Evolutionary conservation across 2,113 vertebrate genomes (phyloP).

Genomic region (Bos indicus): DNA sequence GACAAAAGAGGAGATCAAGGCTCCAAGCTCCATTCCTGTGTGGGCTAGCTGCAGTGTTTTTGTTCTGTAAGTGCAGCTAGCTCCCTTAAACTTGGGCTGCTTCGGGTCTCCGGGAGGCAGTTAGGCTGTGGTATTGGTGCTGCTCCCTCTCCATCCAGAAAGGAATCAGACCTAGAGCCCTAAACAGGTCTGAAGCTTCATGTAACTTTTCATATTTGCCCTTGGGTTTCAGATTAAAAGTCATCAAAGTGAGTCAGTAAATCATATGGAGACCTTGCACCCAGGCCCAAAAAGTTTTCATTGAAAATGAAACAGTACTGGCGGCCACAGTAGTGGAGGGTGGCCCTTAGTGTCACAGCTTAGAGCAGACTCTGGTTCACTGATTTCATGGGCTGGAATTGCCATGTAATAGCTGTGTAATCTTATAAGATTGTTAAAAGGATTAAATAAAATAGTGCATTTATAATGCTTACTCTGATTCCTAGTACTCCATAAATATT

Average conservation of each 20-base stretch:
- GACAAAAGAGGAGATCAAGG: neutral
- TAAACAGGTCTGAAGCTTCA: neutral
- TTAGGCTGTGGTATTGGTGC: neutral
- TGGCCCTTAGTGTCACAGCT: neutral
- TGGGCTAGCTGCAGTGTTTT: neutral
- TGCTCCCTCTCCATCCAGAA: neutral
- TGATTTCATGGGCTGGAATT: neutral
- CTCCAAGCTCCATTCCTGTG: neutral
- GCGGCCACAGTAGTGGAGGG: neutral
- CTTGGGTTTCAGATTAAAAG: neutral
- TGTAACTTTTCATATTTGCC: neutral
- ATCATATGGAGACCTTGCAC: neutral
- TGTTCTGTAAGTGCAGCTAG: neutral
- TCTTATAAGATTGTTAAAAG: neutral
- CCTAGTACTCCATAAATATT: neutral
- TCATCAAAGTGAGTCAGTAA: neutral
- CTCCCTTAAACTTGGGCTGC: neutral
- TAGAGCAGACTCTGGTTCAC: neutral
- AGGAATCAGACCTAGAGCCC: neutral
- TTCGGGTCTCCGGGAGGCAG: neutral
- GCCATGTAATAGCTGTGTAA: neutral
- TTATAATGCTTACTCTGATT: constrained; percentile 8
- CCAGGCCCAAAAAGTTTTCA: neutral
- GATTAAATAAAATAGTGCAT: neutral
- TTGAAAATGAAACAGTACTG: neutral